Base-by-base conservation (phyloP, 2,888 invertebrate genomes). In the Pammene fasciana region DNA sequence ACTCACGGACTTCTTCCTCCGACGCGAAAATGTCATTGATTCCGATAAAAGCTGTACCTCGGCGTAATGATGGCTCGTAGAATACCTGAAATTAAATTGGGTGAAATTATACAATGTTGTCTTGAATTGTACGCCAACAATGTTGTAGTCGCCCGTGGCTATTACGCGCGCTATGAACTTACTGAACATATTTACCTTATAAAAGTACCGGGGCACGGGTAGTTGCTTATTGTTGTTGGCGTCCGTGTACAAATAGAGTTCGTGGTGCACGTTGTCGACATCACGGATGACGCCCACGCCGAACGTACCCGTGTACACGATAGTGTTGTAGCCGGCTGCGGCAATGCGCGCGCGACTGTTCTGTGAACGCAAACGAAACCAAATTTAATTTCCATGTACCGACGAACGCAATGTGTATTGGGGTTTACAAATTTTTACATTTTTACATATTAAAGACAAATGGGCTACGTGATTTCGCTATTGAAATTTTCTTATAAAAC, bases 11-110 rank as follows among this genome's bases (percentile, higher is more conserved):
- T 68, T 92, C 92, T 0, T 77, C 82, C 34, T 82, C 75, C 0
- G 86, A 87, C 77, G 90, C 89, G 82, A 94, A 90, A 0, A 95
- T 95, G 79, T 95, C 94, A 85, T 95, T 95, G 66, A 94, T 91
- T 45, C 94, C 93, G 7, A 95, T 79, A 75, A 95, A 93, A 1
- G 94, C 95, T 0, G 94, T 90, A 0, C 94, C 95, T 5, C 89
- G 79, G 9, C 89, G 85, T 0, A 82, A 86, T 0, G 76, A 76
- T 0, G 91, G 85, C 68, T 95, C 94, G 76, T 94, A 93, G 0
- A 94, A 89, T 4, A 95, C 93, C 90, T 94, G 46, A 5, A 62
- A 45, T 38, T 38, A 2, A n/a, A 67, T 38, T 38, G 9, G 38
- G 2, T 9, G 6, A 38, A 38, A 38, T 9, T 38, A 38, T 7